Base-by-base conservation (phyloP, 2,888 invertebrate genomes). In the Eudasyphora cyanicolor region DNA sequence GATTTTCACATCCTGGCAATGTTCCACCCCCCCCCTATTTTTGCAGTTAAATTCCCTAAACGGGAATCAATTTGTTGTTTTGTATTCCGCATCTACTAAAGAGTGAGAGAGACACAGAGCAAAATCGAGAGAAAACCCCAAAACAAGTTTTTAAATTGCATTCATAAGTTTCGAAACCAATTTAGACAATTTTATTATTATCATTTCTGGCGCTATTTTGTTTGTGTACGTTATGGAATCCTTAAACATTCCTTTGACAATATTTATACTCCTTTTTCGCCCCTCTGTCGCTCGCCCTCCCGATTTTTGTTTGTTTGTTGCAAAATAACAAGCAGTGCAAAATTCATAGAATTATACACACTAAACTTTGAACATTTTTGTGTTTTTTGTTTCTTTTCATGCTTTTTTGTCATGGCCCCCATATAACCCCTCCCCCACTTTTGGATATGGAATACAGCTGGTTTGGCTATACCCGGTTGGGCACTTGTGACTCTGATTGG, bases 401-500 rank as follows among this genome's bases (percentile, higher is more conserved):
- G 27, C 73, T n/a, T 81, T 77, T 76, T 32, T 73, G 42, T 45
- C 76, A 91, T 91, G 32, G 29, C 17, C 45, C 10, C 2, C 14
- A 21, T 54, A 21, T 27, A 24, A n/a, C 14, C 57, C 73, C 7
- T 35, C 14, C 32, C 21, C 21, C 2, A 57, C 12, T 7, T 69
- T 51, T 82, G 45, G 14, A 5, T n/a, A n/a, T n/a, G n/a, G 62
- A 62, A 17, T 88, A 71, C 86, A 96, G 96, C 92, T 91, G 94
- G 95, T 70, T 94, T 94, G 75, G 94, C 95, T 10, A 94, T 96
- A 86, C 96, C 97, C 83, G 96, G 96, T 0, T 97, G 96, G 96
- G 95, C 95, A 0, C 94, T 96, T 81, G 94, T 95, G 82, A 89
- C 96, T 29, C 91, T 96, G 87, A 93, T 95, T 19, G 96, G 95